Percentiles rank a stretch among this genome's conserved stretches.
Conservation (phyloP, 2,888 invertebrate species). For the Cantharis lateralis region DNA sequence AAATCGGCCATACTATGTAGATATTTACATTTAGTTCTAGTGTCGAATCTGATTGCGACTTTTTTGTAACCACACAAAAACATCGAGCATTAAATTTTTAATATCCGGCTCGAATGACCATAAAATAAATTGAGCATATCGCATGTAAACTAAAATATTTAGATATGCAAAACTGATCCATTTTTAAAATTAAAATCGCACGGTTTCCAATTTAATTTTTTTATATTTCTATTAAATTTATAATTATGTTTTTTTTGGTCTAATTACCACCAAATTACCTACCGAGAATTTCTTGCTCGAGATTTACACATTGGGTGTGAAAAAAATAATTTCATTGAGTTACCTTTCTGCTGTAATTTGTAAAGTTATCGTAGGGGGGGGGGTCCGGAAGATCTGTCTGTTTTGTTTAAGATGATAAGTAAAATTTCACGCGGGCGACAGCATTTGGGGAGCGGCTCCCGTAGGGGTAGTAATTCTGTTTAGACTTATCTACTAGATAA, state of each 20-base stretch:
- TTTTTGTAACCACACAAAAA: not conserved
- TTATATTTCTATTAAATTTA: not conserved
- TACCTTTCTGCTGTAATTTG: not conserved
- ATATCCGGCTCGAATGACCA: not conserved
- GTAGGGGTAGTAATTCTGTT: not conserved
- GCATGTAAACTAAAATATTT: not conserved
- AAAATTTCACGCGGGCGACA: not conserved
- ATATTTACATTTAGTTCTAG: not conserved
- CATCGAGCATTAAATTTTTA: not conserved
- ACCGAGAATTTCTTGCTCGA: not conserved
- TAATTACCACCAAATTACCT: not conserved
- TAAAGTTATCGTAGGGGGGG: not conserved
- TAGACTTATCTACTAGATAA: not conserved
- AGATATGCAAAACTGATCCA: not conserved
- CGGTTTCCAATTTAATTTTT: not conserved
- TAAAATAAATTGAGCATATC: constrained; percentile 31
- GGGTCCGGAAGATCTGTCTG: no score
- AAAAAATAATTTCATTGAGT: not conserved
- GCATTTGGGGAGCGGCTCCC: no score
- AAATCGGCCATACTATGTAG: not conserved
- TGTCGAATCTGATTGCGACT: not conserved
- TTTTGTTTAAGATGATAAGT: not conserved
- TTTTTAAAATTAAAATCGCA: not conserved
- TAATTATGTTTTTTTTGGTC: not conserved
- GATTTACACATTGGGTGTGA: not conserved